Percentiles rank a stretch among this genome's conserved stretches.
Conservation (phyloP, 2,113 vertebrate genomes). For the Meles meles region DNA sequence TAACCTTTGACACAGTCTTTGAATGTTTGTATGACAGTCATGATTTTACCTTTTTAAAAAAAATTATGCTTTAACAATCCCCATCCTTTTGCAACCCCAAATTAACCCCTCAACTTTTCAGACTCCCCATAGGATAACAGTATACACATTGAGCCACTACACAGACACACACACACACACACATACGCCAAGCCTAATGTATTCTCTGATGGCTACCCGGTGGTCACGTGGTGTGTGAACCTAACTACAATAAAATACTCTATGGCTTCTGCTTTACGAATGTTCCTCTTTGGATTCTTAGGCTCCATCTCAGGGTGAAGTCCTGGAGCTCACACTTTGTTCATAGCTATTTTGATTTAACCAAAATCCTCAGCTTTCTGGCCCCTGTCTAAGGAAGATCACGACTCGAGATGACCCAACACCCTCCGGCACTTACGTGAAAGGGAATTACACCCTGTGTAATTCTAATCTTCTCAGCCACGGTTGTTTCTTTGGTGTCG, state of each 20-base stretch:
- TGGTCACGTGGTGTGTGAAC: not conserved
- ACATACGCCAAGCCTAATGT: no score
- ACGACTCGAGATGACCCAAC: not conserved
- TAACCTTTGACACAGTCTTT: not conserved
- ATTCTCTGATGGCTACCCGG: not conserved
- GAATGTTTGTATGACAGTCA: not conserved
- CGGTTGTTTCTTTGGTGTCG: conserved; percentile 24
- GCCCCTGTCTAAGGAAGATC: conserved; percentile 2
- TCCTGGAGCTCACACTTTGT: not conserved
- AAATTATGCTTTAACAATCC: not conserved
- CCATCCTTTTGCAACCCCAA: not conserved
- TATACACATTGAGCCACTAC: fast-evolving
- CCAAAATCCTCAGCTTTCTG: not conserved
- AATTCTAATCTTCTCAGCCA: conserved; percentile 74
- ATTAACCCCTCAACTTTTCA: not conserved
- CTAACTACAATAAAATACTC: no score
- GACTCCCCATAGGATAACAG: not conserved
- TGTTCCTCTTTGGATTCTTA: not conserved
- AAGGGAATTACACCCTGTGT: conserved; percentile 69
- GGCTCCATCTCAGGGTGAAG: not conserved
- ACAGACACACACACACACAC: not conserved
- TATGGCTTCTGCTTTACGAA: not conserved
- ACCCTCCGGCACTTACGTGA: conserved; percentile 13
- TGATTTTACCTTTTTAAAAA: not conserved
- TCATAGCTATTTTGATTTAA: not conserved